These are phyloP conservation scores for Psix sp. DNA, from an alignment of 1,140 invertebrate genomes.

Conservation along the genomic window DNA sequence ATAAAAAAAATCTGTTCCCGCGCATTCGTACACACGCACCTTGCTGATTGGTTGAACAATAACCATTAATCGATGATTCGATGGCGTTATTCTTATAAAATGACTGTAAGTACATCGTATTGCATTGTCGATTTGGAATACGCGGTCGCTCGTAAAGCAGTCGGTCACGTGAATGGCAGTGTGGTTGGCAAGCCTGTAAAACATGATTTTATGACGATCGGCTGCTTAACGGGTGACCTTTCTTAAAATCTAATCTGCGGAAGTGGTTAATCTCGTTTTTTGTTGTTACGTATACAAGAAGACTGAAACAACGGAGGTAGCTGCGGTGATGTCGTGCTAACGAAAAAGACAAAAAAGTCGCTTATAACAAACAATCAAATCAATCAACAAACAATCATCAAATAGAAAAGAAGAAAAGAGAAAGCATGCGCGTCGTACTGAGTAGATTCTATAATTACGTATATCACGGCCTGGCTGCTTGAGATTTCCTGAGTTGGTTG, in stretches of 20 bases:
- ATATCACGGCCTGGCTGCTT: constrained; percentile 78
- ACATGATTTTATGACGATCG: constrained; percentile 15
- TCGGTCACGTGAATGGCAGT: constrained; percentile 69
- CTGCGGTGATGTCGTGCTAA: constrained; percentile 68
- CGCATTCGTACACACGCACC: constrained; percentile 42
- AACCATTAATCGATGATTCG: constrained; percentile 64
- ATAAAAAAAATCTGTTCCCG: constrained; percentile 23
- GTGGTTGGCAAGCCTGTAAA: constrained; percentile 7
- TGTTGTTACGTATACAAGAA: constrained; percentile 59
- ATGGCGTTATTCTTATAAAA: constrained; percentile 63
- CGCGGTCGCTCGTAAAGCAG: constrained; percentile 66
- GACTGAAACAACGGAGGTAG: constrained; percentile 73
- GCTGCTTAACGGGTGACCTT: constrained; percentile 59
- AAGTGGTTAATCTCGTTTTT: constrained; percentile 61
- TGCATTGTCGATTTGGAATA: constrained; percentile 75
- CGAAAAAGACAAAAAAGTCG: constrained; percentile 44
- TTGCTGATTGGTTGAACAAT: constrained; percentile 51
- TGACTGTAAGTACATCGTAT: constrained; percentile 75
- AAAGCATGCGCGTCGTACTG: constrained; percentile 63
- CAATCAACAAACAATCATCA: constrained; percentile 68
- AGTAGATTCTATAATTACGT: constrained; percentile 72
- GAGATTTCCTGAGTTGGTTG: constrained; percentile 77
- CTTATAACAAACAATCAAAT: constrained; percentile 71
- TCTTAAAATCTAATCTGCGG: constrained; percentile 65
- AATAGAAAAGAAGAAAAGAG: constrained; percentile 64